Conservation (phyloP, 2,113 vertebrate species). For the Loxodonta africana region DNA sequence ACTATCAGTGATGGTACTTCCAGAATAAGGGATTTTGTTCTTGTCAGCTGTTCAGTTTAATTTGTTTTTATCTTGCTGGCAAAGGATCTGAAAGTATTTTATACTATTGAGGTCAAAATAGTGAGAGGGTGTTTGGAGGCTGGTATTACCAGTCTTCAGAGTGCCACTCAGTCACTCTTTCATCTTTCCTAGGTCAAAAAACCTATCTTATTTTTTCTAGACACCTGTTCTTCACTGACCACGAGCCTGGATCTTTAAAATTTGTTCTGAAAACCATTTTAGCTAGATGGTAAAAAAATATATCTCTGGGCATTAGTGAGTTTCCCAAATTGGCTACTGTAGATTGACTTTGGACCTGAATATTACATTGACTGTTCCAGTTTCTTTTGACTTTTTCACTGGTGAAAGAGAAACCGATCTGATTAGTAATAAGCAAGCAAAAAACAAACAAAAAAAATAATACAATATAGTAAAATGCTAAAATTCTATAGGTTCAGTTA, state of each 20-base stretch:
- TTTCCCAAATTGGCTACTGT: fast-evolving
- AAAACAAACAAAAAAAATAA: constrained; percentile 5
- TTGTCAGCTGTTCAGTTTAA: background rate
- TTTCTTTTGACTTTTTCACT: constrained; percentile 31
- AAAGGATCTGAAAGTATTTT: constrained; percentile 10
- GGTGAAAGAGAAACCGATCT: constrained; percentile 6
- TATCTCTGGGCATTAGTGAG: constrained; percentile 52
- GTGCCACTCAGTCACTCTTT: background rate
- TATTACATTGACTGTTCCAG: background rate
- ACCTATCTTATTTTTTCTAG: constrained; percentile 47
- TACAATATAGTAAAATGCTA: background rate
- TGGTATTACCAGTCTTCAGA: background rate
- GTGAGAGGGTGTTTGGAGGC: background rate
- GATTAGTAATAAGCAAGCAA: background rate
- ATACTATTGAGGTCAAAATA: background rate
- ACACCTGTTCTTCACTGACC: background rate
- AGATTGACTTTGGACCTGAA: background rate
- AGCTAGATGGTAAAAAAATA: background rate
- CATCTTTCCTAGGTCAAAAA: background rate
- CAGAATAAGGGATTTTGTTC: background rate
- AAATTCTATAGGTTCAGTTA: background rate
- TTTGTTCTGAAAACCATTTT: background rate
- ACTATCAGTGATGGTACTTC: background rate
- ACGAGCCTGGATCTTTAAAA: constrained; percentile 11
- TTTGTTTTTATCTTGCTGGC: constrained; percentile 33